Percentiles rank a stretch among this genome's conserved stretches.
Evolutionary conservation across 2,797 vertebrate species (phyloP).

Genomic region (Acridotheres tristis): DNA sequence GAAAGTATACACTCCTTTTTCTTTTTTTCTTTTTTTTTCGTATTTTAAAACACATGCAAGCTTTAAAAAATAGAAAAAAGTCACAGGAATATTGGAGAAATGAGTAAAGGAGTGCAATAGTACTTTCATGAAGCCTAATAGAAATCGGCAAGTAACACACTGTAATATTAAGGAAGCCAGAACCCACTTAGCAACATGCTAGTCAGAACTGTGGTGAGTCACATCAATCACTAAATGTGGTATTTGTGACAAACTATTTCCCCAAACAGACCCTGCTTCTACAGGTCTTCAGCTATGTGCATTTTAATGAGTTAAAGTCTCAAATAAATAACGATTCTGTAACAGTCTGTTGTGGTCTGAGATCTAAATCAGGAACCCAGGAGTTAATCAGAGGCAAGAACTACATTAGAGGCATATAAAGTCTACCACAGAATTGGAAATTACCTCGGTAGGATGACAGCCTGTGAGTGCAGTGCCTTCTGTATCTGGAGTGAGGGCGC

Average conservation of each 20-base stretch:
- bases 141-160: conserved; percentile 15
- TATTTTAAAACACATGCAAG: not conserved
- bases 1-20: not conserved
- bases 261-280: conserved; percentile 31
- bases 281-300: conserved; percentile 12
- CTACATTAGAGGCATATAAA: not conserved
- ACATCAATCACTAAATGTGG: conserved; percentile 35
- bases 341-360: not conserved
- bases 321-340: conserved; percentile 24
- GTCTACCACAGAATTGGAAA: not conserved
- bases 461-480: not conserved
- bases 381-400: not conserved
- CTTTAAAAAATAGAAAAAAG: not conserved
- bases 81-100: not conserved
- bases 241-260: conserved; percentile 45
- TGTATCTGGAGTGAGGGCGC: not conserved
- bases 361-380: not conserved
- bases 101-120: not conserved
- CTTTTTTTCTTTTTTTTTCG: not conserved
- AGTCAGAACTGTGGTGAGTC: conserved; percentile 45
- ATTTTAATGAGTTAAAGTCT: not conserved
- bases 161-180: conserved; percentile 20
- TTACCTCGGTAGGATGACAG: not conserved
- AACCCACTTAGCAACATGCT: conserved; percentile 41
- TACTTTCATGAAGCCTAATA: not conserved